These are phyloP conservation scores for Argyrosomus japonicus DNA, from an alignment of 2,113 vertebrate species.

Conservation along the genomic window DNA sequence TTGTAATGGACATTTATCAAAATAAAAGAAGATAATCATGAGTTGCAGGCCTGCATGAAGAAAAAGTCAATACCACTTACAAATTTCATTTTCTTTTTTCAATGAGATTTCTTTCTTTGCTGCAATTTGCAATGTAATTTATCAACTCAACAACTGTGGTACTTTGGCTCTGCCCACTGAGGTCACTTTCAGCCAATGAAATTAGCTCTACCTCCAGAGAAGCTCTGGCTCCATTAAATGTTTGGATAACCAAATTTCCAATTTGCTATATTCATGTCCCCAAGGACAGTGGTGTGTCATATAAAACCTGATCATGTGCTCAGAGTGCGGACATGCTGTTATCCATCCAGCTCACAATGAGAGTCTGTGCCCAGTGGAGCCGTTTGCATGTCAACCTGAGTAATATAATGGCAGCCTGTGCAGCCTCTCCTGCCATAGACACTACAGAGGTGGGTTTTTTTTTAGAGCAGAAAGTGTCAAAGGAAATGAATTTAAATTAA, in stretches of 20 bases:
- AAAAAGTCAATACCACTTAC: not conserved
- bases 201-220: constrained; percentile 45
- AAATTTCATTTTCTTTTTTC: not conserved
- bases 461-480: no score
- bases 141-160: constrained; percentile 2
- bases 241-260: constrained; percentile 67
- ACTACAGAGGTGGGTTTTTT: not conserved
- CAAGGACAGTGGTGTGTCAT: constrained; percentile 26
- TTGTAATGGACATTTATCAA: not conserved
- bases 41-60: not conserved
- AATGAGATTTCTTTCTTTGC: not conserved
- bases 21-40: not conserved
- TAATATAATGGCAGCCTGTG: constrained; percentile 27
- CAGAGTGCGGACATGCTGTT: constrained; percentile 41
- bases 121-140: not conserved
- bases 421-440: not conserved
- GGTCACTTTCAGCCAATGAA: constrained; percentile 41
- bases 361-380: constrained; percentile 30
- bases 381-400: constrained; percentile 52
- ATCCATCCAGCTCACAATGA: constrained; percentile 41
- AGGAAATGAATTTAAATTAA: constrained; percentile 15
- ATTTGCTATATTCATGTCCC: constrained; percentile 52
- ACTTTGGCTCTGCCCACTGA: constrained; percentile 20
- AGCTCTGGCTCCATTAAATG: constrained; percentile 44
- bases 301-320: constrained; percentile 45